A percentile compares a stretch with the other conserved stretches of the same genome.
Evolutionary conservation across 2,113 vertebrate species (phyloP).

Genomic region (Petroica traversi): DNA sequence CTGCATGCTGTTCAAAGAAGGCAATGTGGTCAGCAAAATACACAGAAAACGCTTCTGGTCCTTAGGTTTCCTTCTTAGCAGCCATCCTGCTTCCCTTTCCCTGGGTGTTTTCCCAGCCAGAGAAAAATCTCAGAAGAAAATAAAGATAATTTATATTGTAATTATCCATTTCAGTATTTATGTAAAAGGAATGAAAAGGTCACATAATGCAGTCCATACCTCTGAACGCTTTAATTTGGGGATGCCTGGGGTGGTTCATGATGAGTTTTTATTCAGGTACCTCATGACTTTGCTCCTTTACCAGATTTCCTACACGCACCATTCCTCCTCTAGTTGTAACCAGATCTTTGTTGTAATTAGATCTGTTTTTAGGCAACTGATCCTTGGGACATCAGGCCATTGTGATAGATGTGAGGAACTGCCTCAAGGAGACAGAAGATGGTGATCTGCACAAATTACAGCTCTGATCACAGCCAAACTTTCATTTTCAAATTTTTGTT

Average conservation of each 20-base stretch:
- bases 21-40: neutral
- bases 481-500: neutral
- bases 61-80: neutral
- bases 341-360: neutral
- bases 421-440: neutral
- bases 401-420: neutral
- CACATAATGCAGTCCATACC: neutral
- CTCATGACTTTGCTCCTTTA: neutral
- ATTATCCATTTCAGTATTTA: neutral
- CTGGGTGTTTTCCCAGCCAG: neutral
- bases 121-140: neutral
- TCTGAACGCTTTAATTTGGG: neutral
- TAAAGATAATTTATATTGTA: neutral
- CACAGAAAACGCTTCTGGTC: neutral
- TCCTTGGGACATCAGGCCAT: neutral
- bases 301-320: neutral
- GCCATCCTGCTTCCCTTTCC: neutral
- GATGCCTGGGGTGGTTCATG: neutral
- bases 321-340: neutral
- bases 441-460: neutral
- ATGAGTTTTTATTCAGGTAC: neutral
- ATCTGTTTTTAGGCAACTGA: neutral
- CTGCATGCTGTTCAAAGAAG: neutral
- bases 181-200: neutral
- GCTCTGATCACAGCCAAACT: neutral